Evolutionary conservation across 2,113 vertebrate species (phyloP), one percentile per base, ranked within the genome.

Genomic region (Scytalopus superciliaris): DNA sequence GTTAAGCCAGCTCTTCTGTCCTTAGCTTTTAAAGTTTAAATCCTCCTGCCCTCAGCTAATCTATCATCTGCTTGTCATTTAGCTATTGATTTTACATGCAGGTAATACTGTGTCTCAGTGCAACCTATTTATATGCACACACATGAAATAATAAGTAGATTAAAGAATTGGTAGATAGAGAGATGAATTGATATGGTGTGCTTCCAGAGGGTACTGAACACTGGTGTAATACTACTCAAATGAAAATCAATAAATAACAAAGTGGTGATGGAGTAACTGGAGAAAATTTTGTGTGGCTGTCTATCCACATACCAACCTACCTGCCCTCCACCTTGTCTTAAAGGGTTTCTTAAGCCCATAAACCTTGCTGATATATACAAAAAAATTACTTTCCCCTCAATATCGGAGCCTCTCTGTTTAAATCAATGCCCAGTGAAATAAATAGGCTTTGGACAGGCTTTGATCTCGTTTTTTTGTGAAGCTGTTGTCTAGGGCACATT

Each of bases 11-110:
- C 23, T 72, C 83, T 69, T 90, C 83, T 95, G 88, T 93, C 92
- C 66, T 60, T 84, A 50, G 52, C 64, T 95, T 94, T 97, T 67
- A 81, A 95, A 90, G 60, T 81, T 94, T 86, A 90, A 96, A 93
- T 84, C 85, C 76, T 86, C 37, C 47, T 90, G 64, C 60, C 37
- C 83, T 93, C 79, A 68, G 56, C 72, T 90, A 94, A 92, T 96
- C 83, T 70, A 49, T 89, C 88, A 82, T 89, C 85, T 96, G 42
- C 45, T 86, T 86, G 63, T 86, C 79, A 75, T 77, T 66, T 17
- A 80, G 64, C 19, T 90, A 88, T 92, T 86, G 87, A 86, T 97
- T 94, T 86, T 90, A 56, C 15, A 25, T 40, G 35, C 23, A 60
- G 49, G 60, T 72, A 64, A 84, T 84, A 68, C 8, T 3, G 3